These are phyloP conservation scores for Drosophila nigricruria DNA, from an alignment of 2,888 invertebrate species.

Conservation along the genomic window DNA sequence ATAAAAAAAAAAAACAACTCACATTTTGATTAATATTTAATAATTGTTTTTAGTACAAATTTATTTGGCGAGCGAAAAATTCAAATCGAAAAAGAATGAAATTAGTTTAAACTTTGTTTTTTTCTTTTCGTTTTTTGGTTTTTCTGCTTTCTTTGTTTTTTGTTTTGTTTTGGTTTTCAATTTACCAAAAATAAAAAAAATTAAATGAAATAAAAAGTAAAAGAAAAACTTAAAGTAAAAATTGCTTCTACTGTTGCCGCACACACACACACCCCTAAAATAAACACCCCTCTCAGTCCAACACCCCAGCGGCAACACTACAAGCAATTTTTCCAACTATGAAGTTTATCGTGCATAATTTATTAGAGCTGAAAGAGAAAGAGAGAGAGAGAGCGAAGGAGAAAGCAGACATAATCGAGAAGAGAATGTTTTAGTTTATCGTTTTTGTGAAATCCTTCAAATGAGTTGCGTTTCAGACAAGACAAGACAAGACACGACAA, in stretches of 20 bases:
- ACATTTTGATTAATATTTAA: conserved; percentile 74
- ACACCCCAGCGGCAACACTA: conserved; percentile 35
- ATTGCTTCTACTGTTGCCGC: conserved; percentile 63
- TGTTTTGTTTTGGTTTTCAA: conserved; percentile 28
- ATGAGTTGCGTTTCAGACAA: conserved; percentile 65
- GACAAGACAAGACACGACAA: conserved; percentile 27
- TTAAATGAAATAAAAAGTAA: not conserved
- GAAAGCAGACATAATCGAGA: not conserved
- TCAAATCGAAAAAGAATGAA: conserved; percentile 45
- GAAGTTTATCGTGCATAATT: conserved; percentile 75
- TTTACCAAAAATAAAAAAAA: conserved; percentile 13
- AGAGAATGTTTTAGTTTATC: conserved; percentile 24
- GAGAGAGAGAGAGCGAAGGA: conserved; percentile 2
- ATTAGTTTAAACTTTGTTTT: conserved; percentile 52
- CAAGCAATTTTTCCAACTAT: conserved; percentile 47
- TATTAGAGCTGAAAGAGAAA: conserved; percentile 38
- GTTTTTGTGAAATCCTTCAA: conserved; percentile 35
- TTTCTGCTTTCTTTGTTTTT: conserved; percentile 24
- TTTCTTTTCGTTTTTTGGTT: conserved; percentile 11
- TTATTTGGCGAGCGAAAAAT: conserved; percentile 64
- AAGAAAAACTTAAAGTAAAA: conserved; percentile 8
- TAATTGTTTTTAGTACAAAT: conserved; percentile 75
- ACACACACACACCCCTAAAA: conserved; percentile 6
- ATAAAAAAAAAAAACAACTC: conserved; percentile 27
- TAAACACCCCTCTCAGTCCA: conserved; percentile 18